Evolutionary conservation across 2,113 vertebrate species (phyloP).

Genomic region (Otus sunia): DNA sequence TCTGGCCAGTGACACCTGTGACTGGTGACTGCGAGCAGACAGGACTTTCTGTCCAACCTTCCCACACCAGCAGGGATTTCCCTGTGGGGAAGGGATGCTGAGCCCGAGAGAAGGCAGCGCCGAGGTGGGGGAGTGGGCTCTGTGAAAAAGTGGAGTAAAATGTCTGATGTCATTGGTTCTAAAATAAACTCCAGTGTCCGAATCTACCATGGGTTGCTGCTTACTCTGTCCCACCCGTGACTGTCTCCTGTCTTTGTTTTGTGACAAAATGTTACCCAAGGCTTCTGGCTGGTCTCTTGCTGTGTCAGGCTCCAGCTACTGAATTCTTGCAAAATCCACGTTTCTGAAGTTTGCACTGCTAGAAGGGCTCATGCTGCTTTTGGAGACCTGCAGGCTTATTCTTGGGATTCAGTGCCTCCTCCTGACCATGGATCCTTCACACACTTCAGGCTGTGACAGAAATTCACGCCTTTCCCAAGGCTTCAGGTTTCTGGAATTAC

Average conservation of each 20-base stretch:
- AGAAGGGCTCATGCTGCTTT: not conserved
- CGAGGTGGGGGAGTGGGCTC: fast-evolving
- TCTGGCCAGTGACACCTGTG: not conserved
- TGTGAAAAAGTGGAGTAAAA: not conserved
- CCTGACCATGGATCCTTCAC: fast-evolving
- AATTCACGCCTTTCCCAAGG: not conserved
- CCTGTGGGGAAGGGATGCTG: fast-evolving
- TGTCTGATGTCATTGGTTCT: not conserved
- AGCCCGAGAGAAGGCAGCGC: not conserved
- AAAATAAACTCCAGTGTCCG: not conserved
- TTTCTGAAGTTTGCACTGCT: not conserved
- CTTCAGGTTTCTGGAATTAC: not conserved
- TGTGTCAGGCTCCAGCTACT: not conserved
- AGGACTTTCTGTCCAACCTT: not conserved
- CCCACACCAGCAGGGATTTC: not conserved
- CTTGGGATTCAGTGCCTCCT: not conserved
- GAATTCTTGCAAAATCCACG: not conserved
- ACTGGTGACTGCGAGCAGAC: not conserved
- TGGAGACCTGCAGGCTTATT: not conserved
- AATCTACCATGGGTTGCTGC: not conserved
- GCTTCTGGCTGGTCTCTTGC: not conserved
- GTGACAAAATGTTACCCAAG: not conserved
- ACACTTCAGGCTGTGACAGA: not conserved
- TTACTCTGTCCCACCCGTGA: not conserved
- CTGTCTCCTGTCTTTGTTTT: not conserved